Conservation (phyloP, 2,888 invertebrate species). For the Atherix ibis region DNA sequence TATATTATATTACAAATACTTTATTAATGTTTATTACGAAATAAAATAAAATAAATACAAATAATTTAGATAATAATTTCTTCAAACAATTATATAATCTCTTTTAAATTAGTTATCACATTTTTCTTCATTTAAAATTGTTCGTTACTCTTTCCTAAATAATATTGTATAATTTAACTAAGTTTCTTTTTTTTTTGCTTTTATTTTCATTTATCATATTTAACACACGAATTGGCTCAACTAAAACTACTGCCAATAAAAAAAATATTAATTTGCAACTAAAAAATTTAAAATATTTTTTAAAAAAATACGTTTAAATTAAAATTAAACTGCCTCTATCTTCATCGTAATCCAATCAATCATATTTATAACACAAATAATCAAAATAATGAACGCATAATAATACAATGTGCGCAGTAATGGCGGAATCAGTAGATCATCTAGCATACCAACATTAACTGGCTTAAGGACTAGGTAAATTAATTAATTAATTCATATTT, state of each 20-base stretch:
- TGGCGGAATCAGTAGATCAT: constrained; percentile 73
- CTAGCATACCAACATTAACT: constrained; percentile 61
- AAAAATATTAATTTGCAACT: no score
- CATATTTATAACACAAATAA: constrained; percentile 4
- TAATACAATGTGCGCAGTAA: constrained; percentile 32
- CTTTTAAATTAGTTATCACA: neutral
- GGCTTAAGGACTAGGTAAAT: constrained; percentile 30
- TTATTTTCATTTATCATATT: constrained; percentile 6
- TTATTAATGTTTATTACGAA: no score
- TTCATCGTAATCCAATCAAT: constrained; percentile 7
- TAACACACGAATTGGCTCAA: no score
- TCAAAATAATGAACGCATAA: constrained; percentile 13
- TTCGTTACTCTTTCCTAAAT: constrained; percentile 6
- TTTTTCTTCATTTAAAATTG: constrained; percentile 1
- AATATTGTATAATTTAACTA: constrained; percentile 11
- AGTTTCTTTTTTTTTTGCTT: constrained; percentile 11
- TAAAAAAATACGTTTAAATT: no score
- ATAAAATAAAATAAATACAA: constrained; percentile 6
- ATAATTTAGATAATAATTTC: constrained; percentile 4
- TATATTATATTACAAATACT: no score
- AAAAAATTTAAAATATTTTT: no score
- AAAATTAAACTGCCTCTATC: no score
- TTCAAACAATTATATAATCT: constrained; percentile 3
- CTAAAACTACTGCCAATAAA: no score
- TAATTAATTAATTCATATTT: constrained; percentile 7